A percentile compares a stretch with the other conserved stretches of the same genome.
Conservation (phyloP, 1,140 invertebrate genomes). For the Drosophila asahinai region DNA sequence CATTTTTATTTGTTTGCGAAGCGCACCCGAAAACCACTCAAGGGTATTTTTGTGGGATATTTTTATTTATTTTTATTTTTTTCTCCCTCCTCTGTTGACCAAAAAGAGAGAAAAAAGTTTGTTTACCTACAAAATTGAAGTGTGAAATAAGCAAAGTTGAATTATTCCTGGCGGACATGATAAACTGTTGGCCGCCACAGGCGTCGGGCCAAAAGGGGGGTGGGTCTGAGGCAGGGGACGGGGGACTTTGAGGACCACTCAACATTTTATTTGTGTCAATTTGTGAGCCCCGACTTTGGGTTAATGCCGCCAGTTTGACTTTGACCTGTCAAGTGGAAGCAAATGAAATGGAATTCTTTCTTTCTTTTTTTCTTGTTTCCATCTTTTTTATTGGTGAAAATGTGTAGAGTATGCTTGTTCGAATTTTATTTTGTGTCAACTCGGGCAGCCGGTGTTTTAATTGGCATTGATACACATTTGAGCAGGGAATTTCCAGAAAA, state of each 20-base stretch:
- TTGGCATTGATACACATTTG: background rate
- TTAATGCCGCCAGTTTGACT: constrained; percentile 55
- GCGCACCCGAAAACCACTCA: constrained; percentile 37
- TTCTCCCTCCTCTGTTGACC: background rate
- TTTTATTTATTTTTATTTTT: constrained; percentile 41
- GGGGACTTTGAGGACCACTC: constrained; percentile 37
- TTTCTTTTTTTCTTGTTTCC: constrained; percentile 3
- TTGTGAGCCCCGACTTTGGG: constrained; percentile 69
- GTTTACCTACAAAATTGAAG: constrained; percentile 84
- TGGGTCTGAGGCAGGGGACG: background rate
- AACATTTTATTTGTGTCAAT: constrained; percentile 81
- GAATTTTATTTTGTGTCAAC: background rate
- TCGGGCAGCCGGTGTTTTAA: background rate
- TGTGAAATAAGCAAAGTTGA: constrained; percentile 84
- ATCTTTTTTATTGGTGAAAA: background rate
- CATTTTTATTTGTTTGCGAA: constrained; percentile 80
- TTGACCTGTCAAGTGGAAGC: constrained; percentile 45
- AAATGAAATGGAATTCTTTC: constrained; percentile 47
- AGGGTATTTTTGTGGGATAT: constrained; percentile 38
- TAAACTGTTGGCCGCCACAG: constrained; percentile 71
- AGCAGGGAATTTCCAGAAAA: no score
- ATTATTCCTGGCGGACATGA: constrained; percentile 85
- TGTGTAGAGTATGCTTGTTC: no score
- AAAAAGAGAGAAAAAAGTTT: constrained; percentile 52
- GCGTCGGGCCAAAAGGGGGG: constrained; percentile 12